phyloP scores from a whole-genome alignment of 2,888 invertebrate species.

The Ypsolopha scabrella region DNA sequence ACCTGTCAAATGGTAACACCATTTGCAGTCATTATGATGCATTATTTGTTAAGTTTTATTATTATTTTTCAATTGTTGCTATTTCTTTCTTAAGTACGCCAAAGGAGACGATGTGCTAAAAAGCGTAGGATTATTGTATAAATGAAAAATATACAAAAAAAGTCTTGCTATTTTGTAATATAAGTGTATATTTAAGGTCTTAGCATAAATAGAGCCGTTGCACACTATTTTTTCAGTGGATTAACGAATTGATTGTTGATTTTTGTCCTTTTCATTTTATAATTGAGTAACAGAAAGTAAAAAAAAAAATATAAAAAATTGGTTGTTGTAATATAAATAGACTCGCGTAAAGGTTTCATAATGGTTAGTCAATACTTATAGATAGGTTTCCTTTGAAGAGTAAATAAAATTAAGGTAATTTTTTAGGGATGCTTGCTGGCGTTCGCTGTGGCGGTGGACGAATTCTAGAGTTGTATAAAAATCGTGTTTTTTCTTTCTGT shows the following conservation, averaged over 20 bases:
- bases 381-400: slow-evolving; percentile 17
- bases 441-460: slow-evolving; percentile 16
- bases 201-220: not conserved
- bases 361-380: slow-evolving; percentile 18
- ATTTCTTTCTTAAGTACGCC: slow-evolving; percentile 54
- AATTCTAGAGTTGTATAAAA: not conserved
- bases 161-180: slow-evolving; percentile 32
- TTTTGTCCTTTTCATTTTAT: not conserved
- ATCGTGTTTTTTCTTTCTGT: not conserved
- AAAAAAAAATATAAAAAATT: slow-evolving; percentile 21
- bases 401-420: slow-evolving; percentile 36
- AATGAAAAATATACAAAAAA: slow-evolving; percentile 31
- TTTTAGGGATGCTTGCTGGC: slow-evolving; percentile 43
- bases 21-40: not conserved
- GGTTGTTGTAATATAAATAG: slow-evolving; percentile 51
- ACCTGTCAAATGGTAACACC: not conserved
- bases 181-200: not conserved
- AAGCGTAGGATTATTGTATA: slow-evolving; percentile 44
- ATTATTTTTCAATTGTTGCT: slow-evolving; percentile 48
- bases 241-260: not conserved
- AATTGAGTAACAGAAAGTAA: not conserved
- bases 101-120: slow-evolving; percentile 50
- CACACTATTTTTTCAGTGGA: slow-evolving; percentile 5
- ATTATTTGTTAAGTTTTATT: slow-evolving; percentile 53
- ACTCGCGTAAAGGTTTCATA: not conserved